Conservation (phyloP, 2,797 vertebrate genomes). For the Rhincodon typus region DNA sequence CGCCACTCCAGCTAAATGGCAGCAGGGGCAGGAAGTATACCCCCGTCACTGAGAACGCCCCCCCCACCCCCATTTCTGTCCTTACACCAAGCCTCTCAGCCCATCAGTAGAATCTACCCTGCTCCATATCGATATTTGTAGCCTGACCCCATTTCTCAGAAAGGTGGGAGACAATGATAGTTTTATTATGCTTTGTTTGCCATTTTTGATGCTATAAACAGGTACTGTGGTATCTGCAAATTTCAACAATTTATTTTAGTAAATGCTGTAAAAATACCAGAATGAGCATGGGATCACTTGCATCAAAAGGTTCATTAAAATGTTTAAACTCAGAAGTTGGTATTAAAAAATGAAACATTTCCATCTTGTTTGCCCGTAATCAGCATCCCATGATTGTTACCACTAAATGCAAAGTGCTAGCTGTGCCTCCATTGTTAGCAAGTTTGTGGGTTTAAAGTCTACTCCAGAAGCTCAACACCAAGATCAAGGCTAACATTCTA, state of each 20-base stretch:
- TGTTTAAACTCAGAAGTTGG: neutral
- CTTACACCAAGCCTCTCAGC: too few relatives aligned
- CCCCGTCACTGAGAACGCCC: too few relatives aligned
- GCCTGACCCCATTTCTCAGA: neutral
- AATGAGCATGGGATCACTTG: neutral
- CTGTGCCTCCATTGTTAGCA: neutral
- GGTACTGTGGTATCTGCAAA: too few relatives aligned
- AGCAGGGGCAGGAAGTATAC: neutral
- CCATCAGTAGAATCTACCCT: neutral
- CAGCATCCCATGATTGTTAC: neutral
- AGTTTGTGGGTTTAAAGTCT: neutral
- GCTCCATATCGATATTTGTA: neutral
- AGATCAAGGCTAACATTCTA: neutral
- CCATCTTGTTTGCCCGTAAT: too few relatives aligned
- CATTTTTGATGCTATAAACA: neutral
- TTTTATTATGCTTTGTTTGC: neutral
- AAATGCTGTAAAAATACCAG: neutral
- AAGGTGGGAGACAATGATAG: neutral
- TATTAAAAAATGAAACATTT: neutral
- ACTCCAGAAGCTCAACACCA: neutral
- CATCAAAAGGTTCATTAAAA: neutral
- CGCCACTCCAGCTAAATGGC: neutral
- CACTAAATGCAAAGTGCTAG: neutral
- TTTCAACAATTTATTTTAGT: neutral
- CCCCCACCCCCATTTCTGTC: too few relatives aligned